Evolutionary conservation across 2,797 vertebrate genomes (phyloP).

Genomic region (Dipus sagitta): DNA sequence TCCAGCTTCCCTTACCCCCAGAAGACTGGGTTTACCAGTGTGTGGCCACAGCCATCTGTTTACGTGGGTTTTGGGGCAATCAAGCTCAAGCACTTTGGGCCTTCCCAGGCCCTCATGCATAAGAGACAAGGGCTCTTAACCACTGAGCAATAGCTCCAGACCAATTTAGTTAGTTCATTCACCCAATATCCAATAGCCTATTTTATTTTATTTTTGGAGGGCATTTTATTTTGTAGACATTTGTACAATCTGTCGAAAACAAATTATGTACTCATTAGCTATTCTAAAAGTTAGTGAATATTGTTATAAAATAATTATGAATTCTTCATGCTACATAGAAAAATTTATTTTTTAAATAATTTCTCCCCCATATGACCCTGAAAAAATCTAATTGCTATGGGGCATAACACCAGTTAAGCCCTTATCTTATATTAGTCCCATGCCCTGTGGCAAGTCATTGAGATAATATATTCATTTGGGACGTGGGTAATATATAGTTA

Average conservation of each 20-base stretch:
- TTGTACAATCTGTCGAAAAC: background rate
- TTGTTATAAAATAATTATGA: background rate
- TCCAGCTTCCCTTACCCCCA: too few species aligned
- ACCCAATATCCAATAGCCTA: background rate
- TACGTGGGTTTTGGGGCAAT: too few species aligned
- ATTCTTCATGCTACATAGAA: background rate
- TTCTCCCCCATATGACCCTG: background rate
- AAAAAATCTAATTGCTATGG: background rate
- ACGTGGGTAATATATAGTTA: background rate
- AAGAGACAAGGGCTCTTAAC: too few species aligned
- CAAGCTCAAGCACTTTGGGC: too few species aligned
- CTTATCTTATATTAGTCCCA: background rate
- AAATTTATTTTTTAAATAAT: background rate
- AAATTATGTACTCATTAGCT: background rate
- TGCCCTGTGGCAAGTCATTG: background rate
- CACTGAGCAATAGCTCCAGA: too few species aligned
- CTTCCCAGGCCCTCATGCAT: too few species aligned
- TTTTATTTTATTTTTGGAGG: conserved; percentile 1
- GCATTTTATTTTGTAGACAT: background rate
- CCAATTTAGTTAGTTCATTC: background rate
- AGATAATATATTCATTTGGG: background rate
- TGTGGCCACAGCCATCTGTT: too few species aligned
- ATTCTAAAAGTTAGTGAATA: background rate
- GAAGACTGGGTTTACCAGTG: too few species aligned
- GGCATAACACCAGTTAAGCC: background rate